Conservation (phyloP, 1,140 invertebrate genomes). For the Drosophila orosa region DNA sequence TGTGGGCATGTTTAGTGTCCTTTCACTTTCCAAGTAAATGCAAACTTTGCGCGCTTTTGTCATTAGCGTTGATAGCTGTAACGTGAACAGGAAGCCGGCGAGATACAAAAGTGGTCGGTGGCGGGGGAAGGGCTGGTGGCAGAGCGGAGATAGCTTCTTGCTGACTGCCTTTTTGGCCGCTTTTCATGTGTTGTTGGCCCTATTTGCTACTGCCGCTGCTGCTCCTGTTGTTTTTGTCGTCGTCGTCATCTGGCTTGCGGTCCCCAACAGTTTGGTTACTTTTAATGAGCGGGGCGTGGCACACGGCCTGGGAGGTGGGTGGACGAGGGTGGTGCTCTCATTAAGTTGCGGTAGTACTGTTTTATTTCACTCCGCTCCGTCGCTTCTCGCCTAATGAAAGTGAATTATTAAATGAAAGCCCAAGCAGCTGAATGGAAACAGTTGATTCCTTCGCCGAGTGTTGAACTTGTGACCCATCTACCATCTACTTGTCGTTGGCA, state of each 20-base stretch:
- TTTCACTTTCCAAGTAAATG: constrained; percentile 60
- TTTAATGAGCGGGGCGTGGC: constrained; percentile 76
- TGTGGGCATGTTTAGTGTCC: constrained; percentile 75
- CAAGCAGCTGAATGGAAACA: constrained; percentile 30
- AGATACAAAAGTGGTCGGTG: not conserved
- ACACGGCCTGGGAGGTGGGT: constrained; percentile 10
- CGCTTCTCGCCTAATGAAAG: constrained; percentile 59
- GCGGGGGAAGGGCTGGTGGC: not conserved
- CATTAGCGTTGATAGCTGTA: constrained; percentile 78
- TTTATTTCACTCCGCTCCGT: constrained; percentile 59
- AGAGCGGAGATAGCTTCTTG: constrained; percentile 39
- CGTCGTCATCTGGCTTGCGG: constrained; percentile 72
- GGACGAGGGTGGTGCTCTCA: constrained; percentile 51
- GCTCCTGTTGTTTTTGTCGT: constrained; percentile 40
- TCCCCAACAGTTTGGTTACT: constrained; percentile 73
- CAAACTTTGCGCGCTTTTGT: constrained; percentile 81
- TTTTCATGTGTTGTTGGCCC: constrained; percentile 72
- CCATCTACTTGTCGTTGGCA: constrained; percentile 23
- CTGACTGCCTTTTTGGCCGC: constrained; percentile 71
- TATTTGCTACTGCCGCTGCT: constrained; percentile 12
- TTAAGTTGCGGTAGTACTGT: constrained; percentile 76
- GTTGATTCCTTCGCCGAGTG: constrained; percentile 33
- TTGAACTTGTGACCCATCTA: constrained; percentile 37
- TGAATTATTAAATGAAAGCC: constrained; percentile 68
- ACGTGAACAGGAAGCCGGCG: constrained; percentile 54